Conservation (phyloP, 2,888 invertebrate genomes). For the Thymelicus lineola region DNA sequence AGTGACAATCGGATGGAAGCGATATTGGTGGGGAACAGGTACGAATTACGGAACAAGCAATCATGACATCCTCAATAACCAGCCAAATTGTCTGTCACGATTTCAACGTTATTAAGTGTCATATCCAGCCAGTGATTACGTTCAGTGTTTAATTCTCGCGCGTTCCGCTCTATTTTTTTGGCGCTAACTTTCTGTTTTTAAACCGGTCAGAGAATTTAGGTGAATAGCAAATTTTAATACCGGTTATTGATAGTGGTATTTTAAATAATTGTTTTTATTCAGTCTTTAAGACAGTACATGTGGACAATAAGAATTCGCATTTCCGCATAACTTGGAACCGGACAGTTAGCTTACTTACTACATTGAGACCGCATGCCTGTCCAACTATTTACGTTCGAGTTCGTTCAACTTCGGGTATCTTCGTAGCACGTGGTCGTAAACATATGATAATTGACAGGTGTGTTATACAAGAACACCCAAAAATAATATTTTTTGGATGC, state of each 20-base stretch:
- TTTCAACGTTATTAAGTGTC: conserved; percentile 44
- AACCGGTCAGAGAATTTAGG: conserved; percentile 22
- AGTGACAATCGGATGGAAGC: conserved; percentile 77
- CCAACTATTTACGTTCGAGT: conserved; percentile 75
- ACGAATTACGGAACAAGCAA: conserved; percentile 64
- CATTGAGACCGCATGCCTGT: conserved; percentile 56
- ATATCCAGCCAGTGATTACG: conserved; percentile 19
- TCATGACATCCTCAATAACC: conserved; percentile 70
- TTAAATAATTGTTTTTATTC: too few species aligned
- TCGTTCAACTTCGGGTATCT: conserved; percentile 62
- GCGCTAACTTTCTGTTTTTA: conserved; percentile 20
- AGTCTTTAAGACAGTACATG: neutral
- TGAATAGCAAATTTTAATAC: neutral
- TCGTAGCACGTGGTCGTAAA: conserved; percentile 70
- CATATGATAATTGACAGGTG: conserved; percentile 58
- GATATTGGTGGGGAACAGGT: conserved; percentile 84
- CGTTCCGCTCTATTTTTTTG: conserved; percentile 34
- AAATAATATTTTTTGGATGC: neutral
- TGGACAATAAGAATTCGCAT: conserved; percentile 43
- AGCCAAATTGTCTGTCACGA: conserved; percentile 53
- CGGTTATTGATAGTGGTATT: too few species aligned
- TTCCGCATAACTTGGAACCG: conserved; percentile 17
- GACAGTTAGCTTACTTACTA: conserved; percentile 9
- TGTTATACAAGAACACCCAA: conserved; percentile 38
- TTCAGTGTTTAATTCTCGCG: conserved; percentile 32